Conservation (phyloP, 2,888 invertebrate genomes). For the Archaeoteleia sp. region DNA sequence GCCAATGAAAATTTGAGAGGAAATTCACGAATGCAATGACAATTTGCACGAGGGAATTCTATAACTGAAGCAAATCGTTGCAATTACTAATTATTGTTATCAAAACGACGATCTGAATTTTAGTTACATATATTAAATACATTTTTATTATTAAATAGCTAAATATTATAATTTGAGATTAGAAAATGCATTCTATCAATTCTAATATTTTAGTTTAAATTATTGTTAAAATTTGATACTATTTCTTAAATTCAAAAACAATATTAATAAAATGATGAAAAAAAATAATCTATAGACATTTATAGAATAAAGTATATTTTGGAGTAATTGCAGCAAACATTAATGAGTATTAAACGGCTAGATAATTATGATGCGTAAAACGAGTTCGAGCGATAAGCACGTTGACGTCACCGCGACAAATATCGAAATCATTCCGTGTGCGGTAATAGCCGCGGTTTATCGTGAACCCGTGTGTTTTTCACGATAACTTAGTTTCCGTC, state of each 20-base stretch:
- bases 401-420: conserved; percentile 30
- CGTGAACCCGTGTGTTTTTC: conserved; percentile 22
- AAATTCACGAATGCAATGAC: conserved; percentile 54
- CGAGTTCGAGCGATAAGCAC: conserved; percentile 29
- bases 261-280: no score
- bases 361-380: conserved; percentile 31
- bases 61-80: no score
- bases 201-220: no score
- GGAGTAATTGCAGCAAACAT: conserved; percentile 18
- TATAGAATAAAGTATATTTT: not conserved
- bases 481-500: conserved; percentile 30
- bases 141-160: conserved; percentile 6
- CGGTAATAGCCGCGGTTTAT: conserved; percentile 27
- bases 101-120: conserved; percentile 6
- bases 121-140: conserved; percentile 15
- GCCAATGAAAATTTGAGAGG: conserved; percentile 37
- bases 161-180: conserved; percentile 5
- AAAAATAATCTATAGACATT: no score
- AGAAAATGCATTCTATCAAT: conserved; percentile 17
- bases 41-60: conserved; percentile 53
- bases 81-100: conserved; percentile 31
- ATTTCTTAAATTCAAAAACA: no score
- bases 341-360: conserved; percentile 36
- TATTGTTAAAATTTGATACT: no score
- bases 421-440: conserved; percentile 26